These are phyloP conservation scores for Chymomyza procnemis DNA, from an alignment of 2,888 invertebrate species.

Conservation along the genomic window DNA sequence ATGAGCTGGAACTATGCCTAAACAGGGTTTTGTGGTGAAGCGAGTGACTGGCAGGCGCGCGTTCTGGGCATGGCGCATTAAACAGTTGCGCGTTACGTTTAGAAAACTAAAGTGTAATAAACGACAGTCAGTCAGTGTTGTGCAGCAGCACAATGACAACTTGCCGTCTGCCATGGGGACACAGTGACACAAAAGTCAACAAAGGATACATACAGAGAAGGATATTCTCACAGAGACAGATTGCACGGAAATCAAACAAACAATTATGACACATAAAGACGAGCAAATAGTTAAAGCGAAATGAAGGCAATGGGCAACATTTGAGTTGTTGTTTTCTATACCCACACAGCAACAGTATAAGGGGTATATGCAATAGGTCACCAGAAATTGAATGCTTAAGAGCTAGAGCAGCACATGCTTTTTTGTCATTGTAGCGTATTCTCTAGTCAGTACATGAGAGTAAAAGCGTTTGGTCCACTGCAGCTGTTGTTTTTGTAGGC, in stretches of 20 bases:
- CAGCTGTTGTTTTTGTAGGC: neutral
- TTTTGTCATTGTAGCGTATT: too few species aligned
- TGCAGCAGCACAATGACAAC: neutral
- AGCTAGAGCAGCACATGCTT: too few species aligned
- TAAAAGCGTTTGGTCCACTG: neutral
- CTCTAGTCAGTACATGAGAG: too few species aligned
- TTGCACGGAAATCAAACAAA: conserved; percentile 28
- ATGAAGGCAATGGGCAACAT: conserved; percentile 1
- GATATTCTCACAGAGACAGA: neutral
- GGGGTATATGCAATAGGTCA: neutral
- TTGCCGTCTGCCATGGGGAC: neutral
- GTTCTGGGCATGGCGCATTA: neutral
- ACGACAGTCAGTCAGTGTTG: neutral
- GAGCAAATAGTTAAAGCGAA: conserved; percentile 13
- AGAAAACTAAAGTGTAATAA: neutral
- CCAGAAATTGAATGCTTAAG: too few species aligned
- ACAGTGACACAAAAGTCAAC: conserved; percentile 1
- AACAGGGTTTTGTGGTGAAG: neutral
- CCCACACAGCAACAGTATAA: neutral
- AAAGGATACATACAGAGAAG: neutral
- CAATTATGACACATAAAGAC: conserved; percentile 43
- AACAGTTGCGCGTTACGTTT: neutral
- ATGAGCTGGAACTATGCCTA: neutral
- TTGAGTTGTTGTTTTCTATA: neutral
- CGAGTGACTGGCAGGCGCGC: neutral